Percentiles rank a stretch among this genome's conserved stretches.
These are phyloP conservation scores for Macrosiphum euphorbiae DNA, from an alignment of 2,888 invertebrate species.

Conservation along the genomic window DNA sequence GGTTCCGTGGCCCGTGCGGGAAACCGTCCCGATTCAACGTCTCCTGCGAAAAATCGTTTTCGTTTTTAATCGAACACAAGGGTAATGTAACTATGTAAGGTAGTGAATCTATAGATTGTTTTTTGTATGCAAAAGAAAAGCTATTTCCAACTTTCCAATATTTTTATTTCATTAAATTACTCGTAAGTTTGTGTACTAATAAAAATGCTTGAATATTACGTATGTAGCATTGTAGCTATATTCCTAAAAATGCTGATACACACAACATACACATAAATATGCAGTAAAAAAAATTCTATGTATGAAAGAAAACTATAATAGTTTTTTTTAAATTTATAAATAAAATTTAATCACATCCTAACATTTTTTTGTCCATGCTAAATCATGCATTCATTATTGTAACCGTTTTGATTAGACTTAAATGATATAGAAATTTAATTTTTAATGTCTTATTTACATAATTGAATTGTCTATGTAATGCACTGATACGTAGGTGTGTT, in stretches of 20 bases:
- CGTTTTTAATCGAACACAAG: neutral
- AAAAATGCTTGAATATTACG: too few species aligned
- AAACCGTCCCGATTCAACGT: constrained; percentile 74
- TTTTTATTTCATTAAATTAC: too few species aligned
- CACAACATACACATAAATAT: too few species aligned
- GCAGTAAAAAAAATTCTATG: too few species aligned
- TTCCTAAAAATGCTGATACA: too few species aligned
- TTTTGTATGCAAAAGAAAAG: too few species aligned
- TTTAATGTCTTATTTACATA: neutral
- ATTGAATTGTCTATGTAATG: neutral
- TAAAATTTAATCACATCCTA: neutral
- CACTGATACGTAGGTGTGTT: neutral
- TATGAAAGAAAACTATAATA: too few species aligned
- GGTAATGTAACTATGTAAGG: too few species aligned
- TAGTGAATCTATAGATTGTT: too few species aligned
- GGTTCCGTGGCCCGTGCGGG: constrained; percentile 83
- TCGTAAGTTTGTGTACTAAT: too few species aligned
- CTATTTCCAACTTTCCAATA: too few species aligned
- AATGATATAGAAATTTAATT: neutral
- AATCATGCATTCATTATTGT: neutral
- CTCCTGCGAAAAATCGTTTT: constrained; percentile 10
- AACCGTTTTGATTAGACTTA: neutral
- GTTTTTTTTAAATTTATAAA: neutral
- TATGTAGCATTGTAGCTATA: too few species aligned
- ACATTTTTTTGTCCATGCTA: neutral